Percentiles rank a stretch among this genome's conserved stretches.
Conservation (phyloP, 1,140 invertebrate species). For the Nasonia giraulti region DNA sequence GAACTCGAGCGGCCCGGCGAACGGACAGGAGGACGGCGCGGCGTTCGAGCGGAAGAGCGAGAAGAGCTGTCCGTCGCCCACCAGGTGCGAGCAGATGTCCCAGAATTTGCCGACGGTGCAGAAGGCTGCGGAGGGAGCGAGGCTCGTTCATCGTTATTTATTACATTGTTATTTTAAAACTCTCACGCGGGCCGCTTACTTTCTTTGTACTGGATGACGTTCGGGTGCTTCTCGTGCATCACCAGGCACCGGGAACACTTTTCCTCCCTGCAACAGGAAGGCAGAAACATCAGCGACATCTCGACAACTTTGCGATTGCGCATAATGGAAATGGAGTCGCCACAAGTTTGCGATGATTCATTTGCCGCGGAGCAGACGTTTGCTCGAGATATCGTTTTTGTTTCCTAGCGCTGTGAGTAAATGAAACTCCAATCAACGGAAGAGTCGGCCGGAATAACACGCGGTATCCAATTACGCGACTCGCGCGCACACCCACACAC, state of each 20-base stretch:
- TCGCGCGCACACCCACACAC: too few species aligned
- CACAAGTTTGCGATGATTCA: too few species aligned
- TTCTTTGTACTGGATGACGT: constrained; percentile 86
- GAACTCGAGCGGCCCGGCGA: constrained; percentile 76
- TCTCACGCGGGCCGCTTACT: constrained; percentile 74
- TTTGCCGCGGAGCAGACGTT: too few species aligned
- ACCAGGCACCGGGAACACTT: constrained; percentile 80
- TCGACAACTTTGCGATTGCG: too few species aligned
- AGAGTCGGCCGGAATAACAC: too few species aligned
- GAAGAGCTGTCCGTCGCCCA: constrained; percentile 76
- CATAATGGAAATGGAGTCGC: too few species aligned
- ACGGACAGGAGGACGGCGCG: constrained; percentile 75
- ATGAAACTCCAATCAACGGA: background rate
- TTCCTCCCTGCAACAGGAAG: constrained; percentile 69
- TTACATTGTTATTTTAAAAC: too few species aligned
- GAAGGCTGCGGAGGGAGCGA: constrained; percentile 64
- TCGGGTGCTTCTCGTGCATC: constrained; percentile 81
- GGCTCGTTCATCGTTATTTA: too few species aligned
- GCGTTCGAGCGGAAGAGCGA: constrained; percentile 79
- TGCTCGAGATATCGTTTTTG: too few species aligned
- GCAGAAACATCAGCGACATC: too few species aligned
- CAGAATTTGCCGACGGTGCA: constrained; percentile 65
- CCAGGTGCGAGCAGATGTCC: constrained; percentile 73
- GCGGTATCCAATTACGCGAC: too few species aligned
- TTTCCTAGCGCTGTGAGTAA: background rate